Evolutionary conservation across 2,113 vertebrate genomes (phyloP), one percentile per base, ranked within the genome.

Genomic region (Willisornis vidua): DNA sequence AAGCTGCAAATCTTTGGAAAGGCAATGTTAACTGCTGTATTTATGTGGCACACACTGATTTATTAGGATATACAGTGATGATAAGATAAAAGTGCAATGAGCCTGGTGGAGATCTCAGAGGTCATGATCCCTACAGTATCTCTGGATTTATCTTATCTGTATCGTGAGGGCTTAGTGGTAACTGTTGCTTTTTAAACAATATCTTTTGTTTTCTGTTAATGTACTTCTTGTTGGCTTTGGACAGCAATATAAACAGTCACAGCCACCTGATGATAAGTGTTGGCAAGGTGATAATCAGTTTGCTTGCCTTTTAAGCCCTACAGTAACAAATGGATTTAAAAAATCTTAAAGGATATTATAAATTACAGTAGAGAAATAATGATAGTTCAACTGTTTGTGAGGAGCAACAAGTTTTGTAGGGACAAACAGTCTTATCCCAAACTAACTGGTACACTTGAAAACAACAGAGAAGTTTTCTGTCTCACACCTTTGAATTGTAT

Each of bases 121-220:
- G 86, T 89, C 84, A 28, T 55, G 82, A 90, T 94, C 92, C 55
- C 59, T 89, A 33, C 41, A 66, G 55, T 92, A 86, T 85, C 58
- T 35, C 59, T 85, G 61, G 48, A 90, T 97, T 96, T 96, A 85
- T 46, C 87, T 90, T 66, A 92, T 94, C 75, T 68, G 2, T 95
- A 87, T 94, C 70, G 2, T 31, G 43, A 86, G 25, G 49, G 1
- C 15, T 94, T 90, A 93, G 87, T 85, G 59, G 63, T 35, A 89
- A 89, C 86, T 48, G 46, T 62, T 92, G 74, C 59, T 92, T 86
- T 80, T 87, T 14, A 80, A 94, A 97, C 96, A 96, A 87, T 96
- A 72, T 68, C 83, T 94, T 96, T 96, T 97, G 89, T 97, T 97
- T 82, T 78, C 73, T 66, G 61, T 85, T 91, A 96, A 93, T 77